phyloP scores from a whole-genome alignment of 2,113 vertebrate genomes.

The Choloepus hoffmanni region DNA sequence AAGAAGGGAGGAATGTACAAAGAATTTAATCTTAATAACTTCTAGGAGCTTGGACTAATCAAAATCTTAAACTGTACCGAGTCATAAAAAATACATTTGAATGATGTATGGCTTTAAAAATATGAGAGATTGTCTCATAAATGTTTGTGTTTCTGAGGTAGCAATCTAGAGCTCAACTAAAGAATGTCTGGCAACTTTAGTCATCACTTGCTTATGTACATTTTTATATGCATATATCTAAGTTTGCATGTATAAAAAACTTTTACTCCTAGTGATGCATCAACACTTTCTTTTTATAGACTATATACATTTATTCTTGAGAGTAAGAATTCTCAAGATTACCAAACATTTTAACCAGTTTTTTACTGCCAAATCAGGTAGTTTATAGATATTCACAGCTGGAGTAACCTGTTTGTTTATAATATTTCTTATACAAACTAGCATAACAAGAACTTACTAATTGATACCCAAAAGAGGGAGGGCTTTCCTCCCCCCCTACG shows the following conservation, averaged over 20 bases:
- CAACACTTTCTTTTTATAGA: slow-evolving; percentile 2
- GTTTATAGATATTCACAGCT: slow-evolving; percentile 33
- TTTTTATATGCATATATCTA: background rate
- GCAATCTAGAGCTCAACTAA: background rate
- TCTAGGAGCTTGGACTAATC: background rate
- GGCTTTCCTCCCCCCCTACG: too few species aligned
- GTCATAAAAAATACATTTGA: slow-evolving; percentile 11
- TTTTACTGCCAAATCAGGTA: slow-evolving; percentile 17
- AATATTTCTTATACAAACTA: background rate
- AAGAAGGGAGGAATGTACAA: background rate
- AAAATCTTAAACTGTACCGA: background rate
- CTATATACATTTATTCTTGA: background rate
- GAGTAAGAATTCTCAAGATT: too few species aligned
- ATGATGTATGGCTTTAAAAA: background rate
- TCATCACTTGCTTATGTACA: background rate
- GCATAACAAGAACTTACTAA: background rate
- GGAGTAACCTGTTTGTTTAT: background rate
- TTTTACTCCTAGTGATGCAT: slow-evolving; percentile 16
- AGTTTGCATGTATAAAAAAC: background rate
- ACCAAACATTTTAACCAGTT: background rate
- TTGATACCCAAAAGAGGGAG: background rate
- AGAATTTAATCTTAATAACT: background rate
- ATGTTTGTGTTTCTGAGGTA: background rate
- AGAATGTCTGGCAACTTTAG: background rate
- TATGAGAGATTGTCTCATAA: background rate